These are phyloP conservation scores for Chionis minor DNA, from an alignment of 2,113 vertebrate genomes.

Conservation along the genomic window DNA sequence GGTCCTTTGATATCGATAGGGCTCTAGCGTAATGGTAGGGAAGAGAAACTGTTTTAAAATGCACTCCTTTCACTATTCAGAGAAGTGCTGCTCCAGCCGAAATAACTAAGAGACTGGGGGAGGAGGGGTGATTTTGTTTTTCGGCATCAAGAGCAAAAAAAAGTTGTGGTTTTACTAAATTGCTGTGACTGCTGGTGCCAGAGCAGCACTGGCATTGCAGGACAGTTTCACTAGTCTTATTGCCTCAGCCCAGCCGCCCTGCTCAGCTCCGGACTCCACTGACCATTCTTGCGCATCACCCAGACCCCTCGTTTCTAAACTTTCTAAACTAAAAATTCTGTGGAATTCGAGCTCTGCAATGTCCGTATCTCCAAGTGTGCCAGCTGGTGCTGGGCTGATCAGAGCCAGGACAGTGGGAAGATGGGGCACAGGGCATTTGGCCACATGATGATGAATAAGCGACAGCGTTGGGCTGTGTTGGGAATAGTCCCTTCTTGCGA, in stretches of 20 bases:
- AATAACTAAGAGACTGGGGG: neutral
- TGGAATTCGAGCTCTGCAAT: neutral
- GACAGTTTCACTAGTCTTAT: neutral
- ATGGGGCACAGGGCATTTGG: neutral
- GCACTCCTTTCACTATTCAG: neutral
- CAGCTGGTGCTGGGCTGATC: neutral
- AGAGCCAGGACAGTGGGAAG: accelerated
- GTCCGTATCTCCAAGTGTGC: neutral
- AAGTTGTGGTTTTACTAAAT: neutral
- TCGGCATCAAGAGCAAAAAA: neutral
- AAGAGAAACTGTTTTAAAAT: neutral
- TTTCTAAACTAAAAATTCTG: neutral
- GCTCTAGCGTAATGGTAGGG: neutral
- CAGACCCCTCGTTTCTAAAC: neutral
- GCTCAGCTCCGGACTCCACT: neutral
- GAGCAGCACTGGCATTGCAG: neutral
- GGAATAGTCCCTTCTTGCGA: neutral
- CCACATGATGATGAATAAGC: neutral
- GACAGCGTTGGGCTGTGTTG: neutral
- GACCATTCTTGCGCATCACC: neutral
- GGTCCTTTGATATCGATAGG: neutral
- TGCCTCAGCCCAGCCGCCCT: neutral
- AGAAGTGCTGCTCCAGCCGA: neutral
- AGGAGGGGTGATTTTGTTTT: neutral
- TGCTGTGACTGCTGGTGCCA: neutral